phyloP scores from a whole-genome alignment of 2,797 vertebrate species.

The Pantherophis vulpinus region DNA sequence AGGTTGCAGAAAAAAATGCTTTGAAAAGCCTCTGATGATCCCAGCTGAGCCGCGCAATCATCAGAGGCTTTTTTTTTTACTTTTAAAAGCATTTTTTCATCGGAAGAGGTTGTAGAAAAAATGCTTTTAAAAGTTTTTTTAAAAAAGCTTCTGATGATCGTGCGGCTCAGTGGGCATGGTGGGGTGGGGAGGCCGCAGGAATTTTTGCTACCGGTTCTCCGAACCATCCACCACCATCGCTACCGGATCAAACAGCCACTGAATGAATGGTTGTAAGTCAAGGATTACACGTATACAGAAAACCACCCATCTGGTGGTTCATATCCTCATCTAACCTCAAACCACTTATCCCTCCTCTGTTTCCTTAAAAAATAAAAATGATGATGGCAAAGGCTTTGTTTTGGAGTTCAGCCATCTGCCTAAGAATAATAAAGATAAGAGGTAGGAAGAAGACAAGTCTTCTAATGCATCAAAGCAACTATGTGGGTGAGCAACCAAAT shows the following conservation, averaged over 20 bases:
- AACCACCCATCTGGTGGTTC: not conserved
- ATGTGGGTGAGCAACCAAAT: not conserved
- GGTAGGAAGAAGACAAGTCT: not conserved
- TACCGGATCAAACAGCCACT: not conserved
- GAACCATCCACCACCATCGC: too few species aligned
- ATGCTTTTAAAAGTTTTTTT: too few species aligned
- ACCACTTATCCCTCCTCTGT: not conserved
- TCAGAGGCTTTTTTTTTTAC: too few species aligned
- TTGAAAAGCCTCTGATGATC: too few species aligned
- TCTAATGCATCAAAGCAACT: not conserved
- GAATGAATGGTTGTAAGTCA: not conserved
- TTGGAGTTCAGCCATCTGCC: not conserved
- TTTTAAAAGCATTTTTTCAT: too few species aligned
- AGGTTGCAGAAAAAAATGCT: too few species aligned
- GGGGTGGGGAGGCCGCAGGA: too few species aligned
- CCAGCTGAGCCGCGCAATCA: too few species aligned
- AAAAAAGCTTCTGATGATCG: too few species aligned
- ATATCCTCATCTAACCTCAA: not conserved
- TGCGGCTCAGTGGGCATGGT: too few species aligned
- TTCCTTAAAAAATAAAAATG: not conserved
- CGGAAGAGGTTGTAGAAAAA: too few species aligned
- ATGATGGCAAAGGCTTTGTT: not conserved
- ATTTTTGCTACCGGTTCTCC: too few species aligned
- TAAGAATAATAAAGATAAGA: not conserved
- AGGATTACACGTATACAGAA: not conserved